Base-by-base conservation (phyloP, 2,888 invertebrate species). In the Metalampra italica region DNA sequence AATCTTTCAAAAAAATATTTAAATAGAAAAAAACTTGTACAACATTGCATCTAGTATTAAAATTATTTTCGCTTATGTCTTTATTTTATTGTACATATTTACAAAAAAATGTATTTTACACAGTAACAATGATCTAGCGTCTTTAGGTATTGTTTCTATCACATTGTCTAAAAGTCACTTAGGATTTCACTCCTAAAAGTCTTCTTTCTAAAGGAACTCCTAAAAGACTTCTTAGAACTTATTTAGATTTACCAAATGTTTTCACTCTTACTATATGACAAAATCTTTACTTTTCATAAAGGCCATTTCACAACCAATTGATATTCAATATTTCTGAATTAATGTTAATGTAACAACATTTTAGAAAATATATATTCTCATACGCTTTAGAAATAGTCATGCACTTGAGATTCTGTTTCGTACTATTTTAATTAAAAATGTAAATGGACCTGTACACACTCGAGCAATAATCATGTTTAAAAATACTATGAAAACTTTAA, bases 121-220 rank as follows among this genome's bases (percentile, higher is more conserved):
- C 87, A 89, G 81, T 86, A 86, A 88, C 87, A 88, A 88, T 86
- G 87, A 85, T 85, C 83, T 87, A 87, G 86, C 87, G 76, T 87
- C 85, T 86, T 82, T 83, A 87, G 86, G 86, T 87, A 87, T 85
- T 84, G 71, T 81, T 76, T 87, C 82, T 88, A 89, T 88, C 88
- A 88, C 88, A 88, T 83, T 83, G 82, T 75, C 69, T 75, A 66
- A 66, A 64, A 52, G 55, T 52, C 52, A 57, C 62, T 54, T 66
- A 57, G 61, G 54, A 58, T 54, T 53, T 9, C 12, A 13, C 8
- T 22, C 22, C 2, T 9, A 36, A 36, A 12, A n/a, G 36, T n/a
- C 36, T n/a, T n/a, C n/a, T n/a, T n/a, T n/a, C 12, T 36, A n/a
- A 36, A 4, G 36, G 9, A 36, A 36, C 9, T 61, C 55, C 55